phyloP scores from a whole-genome alignment of 2,797 vertebrate genomes.

The Parambassis ranga region DNA sequence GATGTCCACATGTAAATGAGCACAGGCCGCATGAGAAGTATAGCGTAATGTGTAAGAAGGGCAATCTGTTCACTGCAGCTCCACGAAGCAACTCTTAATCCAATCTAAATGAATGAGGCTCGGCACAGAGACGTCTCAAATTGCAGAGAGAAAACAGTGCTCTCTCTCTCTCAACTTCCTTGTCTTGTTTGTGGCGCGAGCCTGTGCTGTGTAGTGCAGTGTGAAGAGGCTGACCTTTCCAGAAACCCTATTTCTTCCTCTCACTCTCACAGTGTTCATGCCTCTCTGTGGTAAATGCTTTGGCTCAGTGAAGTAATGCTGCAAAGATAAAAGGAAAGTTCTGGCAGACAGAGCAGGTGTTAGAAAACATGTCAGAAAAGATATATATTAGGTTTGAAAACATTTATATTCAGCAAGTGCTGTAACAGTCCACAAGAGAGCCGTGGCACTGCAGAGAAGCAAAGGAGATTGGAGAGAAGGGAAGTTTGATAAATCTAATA shows the following conservation, averaged over 20 bases:
- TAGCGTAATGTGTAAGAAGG: slow-evolving; percentile 16
- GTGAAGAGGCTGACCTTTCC: slow-evolving; percentile 35
- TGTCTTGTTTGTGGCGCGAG: slow-evolving; percentile 10
- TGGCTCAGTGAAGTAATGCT: slow-evolving; percentile 12
- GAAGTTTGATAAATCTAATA: slow-evolving; percentile 2
- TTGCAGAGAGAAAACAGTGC: background rate
- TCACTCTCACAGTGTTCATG: background rate
- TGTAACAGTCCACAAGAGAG: slow-evolving; percentile 1
- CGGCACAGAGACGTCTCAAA: background rate
- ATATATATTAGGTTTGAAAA: slow-evolving; percentile 1
- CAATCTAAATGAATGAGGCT: slow-evolving; percentile 16
- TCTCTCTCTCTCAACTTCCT: slow-evolving; percentile 24
- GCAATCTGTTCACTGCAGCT: slow-evolving; percentile 41
- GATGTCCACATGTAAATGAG: slow-evolving; percentile 57
- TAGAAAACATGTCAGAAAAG: slow-evolving; percentile 4
- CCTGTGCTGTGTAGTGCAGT: slow-evolving; percentile 2
- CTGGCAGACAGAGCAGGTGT: slow-evolving; percentile 1
- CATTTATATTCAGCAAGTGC: slow-evolving; percentile 13
- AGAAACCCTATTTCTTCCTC: slow-evolving; percentile 5
- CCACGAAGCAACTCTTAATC: slow-evolving; percentile 17
- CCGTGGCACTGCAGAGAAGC: background rate
- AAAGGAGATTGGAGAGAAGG: background rate
- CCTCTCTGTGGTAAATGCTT: slow-evolving; percentile 13
- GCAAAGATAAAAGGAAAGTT: background rate
- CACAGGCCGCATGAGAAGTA: slow-evolving; percentile 16